A percentile compares a stretch with the other conserved stretches of the same genome.
These are phyloP conservation scores for Fulica atra DNA, from an alignment of 2,113 vertebrate genomes.

Conservation along the genomic window DNA sequence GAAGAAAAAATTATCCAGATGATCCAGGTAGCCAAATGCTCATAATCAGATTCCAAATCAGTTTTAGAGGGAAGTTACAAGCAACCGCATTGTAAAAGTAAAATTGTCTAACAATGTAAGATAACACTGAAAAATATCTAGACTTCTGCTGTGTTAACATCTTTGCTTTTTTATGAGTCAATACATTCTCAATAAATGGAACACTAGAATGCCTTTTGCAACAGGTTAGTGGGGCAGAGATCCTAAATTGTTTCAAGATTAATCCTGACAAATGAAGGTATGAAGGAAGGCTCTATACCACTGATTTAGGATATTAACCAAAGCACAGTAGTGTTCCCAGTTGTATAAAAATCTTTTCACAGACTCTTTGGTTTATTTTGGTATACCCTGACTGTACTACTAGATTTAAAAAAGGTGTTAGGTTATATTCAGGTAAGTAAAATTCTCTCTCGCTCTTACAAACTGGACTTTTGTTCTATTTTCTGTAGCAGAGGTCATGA, in stretches of 20 bases:
- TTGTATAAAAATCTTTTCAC: background rate
- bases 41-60: background rate
- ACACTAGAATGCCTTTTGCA: background rate
- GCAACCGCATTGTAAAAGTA: background rate
- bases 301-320: background rate
- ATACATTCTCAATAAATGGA: background rate
- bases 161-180: background rate
- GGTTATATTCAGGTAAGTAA: background rate
- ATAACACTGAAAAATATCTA: background rate
- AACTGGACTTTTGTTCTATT: background rate
- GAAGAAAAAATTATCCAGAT: background rate
- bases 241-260: background rate
- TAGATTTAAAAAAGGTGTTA: background rate
- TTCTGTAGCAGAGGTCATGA: background rate
- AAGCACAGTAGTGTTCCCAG: background rate
- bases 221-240: background rate
- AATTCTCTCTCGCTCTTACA: background rate
- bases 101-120: background rate
- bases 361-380: background rate
- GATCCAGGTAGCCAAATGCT: background rate
- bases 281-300: background rate
- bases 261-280: background rate
- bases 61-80: background rate
- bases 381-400: background rate
- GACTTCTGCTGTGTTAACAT: background rate